These are phyloP conservation scores for Taxidea taxus DNA, from an alignment of 2,113 vertebrate genomes.

Conservation along the genomic window DNA sequence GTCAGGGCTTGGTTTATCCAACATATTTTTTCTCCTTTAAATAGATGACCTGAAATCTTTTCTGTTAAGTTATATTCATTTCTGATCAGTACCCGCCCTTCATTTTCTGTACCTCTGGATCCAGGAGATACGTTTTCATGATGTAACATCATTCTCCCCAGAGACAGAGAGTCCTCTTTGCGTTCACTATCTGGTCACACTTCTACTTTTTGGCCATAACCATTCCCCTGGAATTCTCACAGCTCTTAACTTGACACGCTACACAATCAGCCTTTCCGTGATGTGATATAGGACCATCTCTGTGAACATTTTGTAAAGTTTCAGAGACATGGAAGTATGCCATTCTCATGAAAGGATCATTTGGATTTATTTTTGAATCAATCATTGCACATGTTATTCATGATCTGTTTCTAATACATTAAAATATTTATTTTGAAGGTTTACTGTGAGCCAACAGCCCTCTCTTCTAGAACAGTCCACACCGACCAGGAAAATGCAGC, in stretches of 20 bases:
- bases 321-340: neutral
- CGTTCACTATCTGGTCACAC: neutral
- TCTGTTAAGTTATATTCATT: fast-evolving
- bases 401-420: constrained; percentile 65
- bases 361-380: constrained; percentile 25
- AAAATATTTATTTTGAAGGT: constrained; percentile 70
- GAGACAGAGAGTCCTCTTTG: neutral
- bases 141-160: neutral
- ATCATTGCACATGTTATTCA: neutral
- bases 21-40: neutral
- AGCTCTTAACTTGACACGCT: neutral
- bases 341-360: neutral
- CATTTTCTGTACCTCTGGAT: neutral
- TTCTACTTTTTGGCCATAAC: neutral
- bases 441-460: constrained; percentile 56
- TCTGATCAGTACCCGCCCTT: neutral
- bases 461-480: constrained; percentile 41
- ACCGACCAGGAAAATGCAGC: neutral
- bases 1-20: neutral
- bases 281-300: neutral
- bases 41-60: neutral
- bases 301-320: neutral
- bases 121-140: neutral
- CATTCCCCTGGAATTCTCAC: neutral
- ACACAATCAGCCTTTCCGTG: fast-evolving